phyloP scores from a whole-genome alignment of 2,888 invertebrate genomes.

The Euzophera pinguis region DNA sequence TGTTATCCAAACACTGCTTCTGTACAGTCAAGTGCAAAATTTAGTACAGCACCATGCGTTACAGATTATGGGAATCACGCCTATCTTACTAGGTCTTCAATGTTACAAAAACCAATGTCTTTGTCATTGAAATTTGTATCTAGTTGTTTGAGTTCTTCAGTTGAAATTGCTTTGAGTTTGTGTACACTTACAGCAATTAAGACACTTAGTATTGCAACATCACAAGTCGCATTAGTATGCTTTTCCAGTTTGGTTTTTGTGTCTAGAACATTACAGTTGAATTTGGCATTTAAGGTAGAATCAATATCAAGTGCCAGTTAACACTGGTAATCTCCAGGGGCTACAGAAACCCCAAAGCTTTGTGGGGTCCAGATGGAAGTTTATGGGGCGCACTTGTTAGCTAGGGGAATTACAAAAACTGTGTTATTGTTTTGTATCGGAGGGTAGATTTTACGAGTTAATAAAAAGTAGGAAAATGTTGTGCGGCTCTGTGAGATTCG shows the following conservation, averaged over 20 bases:
- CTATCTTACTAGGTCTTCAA: constrained; percentile 32
- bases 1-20: constrained; percentile 50
- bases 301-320: constrained; percentile 61
- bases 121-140: constrained; percentile 17
- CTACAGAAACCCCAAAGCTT: constrained; percentile 60
- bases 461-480: constrained; percentile 64
- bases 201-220: constrained; percentile 25
- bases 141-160: constrained; percentile 16
- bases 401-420: constrained; percentile 69
- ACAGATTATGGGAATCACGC: constrained; percentile 77
- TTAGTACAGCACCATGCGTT: constrained; percentile 59
- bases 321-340: constrained; percentile 59
- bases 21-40: constrained; percentile 71
- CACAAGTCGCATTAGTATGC: constrained; percentile 23
- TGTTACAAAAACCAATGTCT: constrained; percentile 14
- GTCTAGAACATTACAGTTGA: constrained; percentile 10
- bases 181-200: constrained; percentile 35
- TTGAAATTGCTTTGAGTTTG: constrained; percentile 21
- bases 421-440: constrained; percentile 68
- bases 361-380: constrained; percentile 68
- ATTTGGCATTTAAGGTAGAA: constrained; percentile 28
- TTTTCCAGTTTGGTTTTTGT: constrained; percentile 27
- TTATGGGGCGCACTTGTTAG: constrained; percentile 74
- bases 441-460: constrained; percentile 65
- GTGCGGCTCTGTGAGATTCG: constrained; percentile 34